Percentiles rank a stretch among this genome's conserved stretches.
phyloP scores from a whole-genome alignment of 2,888 invertebrate species.

The Cheiracanthium punctorium region DNA sequence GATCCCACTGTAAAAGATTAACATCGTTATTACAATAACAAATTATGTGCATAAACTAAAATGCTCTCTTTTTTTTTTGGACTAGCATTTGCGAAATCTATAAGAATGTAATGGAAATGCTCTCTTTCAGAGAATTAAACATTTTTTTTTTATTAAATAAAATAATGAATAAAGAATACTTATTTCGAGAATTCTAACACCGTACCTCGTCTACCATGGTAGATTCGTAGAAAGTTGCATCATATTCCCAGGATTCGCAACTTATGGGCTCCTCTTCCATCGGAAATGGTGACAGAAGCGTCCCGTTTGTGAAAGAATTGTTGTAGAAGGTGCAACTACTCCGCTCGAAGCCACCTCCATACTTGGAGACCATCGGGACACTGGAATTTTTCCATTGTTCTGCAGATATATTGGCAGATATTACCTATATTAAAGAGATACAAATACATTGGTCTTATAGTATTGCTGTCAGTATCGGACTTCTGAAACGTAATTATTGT shows the following conservation, averaged over 20 bases:
- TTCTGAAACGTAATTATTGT: too few species aligned
- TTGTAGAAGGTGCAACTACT: conserved; percentile 41
- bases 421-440: conserved; percentile 7
- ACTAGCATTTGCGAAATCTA: not conserved
- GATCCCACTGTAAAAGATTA: conserved; percentile 51
- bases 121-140: too few species aligned
- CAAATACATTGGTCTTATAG: not conserved
- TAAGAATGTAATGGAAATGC: not conserved
- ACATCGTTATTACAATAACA: too few species aligned
- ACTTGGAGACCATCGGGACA: conserved; percentile 18
- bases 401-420: conserved; percentile 35
- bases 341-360: conserved; percentile 4
- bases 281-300: not conserved
- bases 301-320: conserved; percentile 12
- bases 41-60: too few species aligned
- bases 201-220: conserved; percentile 63
- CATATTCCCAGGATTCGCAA: conserved; percentile 60
- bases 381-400: conserved; percentile 49
- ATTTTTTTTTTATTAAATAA: too few species aligned
- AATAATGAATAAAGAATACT: too few species aligned
- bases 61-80: too few species aligned
- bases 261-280: not conserved
- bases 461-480: too few species aligned
- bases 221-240: conserved; percentile 41
- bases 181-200: too few species aligned